Conservation (phyloP, 2,888 invertebrate species). For the Phasia obesa region DNA sequence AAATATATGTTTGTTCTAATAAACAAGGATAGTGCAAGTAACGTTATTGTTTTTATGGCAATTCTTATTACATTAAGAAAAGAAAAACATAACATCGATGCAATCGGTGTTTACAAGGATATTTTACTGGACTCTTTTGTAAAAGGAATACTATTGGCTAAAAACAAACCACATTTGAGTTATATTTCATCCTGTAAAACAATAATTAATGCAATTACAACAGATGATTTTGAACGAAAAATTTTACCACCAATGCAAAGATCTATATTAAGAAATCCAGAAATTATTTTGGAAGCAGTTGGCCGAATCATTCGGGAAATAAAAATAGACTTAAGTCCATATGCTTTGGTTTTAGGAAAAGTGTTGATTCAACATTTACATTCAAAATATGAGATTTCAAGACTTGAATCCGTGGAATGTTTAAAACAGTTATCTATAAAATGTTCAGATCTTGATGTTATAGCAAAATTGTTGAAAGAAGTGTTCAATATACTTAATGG, state of each 20-base stretch:
- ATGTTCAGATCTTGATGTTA: conserved; percentile 86
- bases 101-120: conserved; percentile 58
- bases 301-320: conserved; percentile 89
- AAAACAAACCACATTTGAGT: conserved; percentile 88
- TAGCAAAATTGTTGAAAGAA: conserved; percentile 87
- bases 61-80: conserved; percentile 85
- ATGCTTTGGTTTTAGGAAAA: conserved; percentile 91
- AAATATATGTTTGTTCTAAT: conserved; percentile 82
- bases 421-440: conserved; percentile 88
- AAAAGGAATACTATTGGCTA: conserved; percentile 90
- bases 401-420: conserved; percentile 89
- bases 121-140: conserved; percentile 87
- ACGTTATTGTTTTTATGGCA: conserved; percentile 86
- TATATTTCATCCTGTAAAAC: conserved; percentile 87
- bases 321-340: conserved; percentile 89
- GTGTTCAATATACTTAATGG: conserved; percentile 93
- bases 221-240: conserved; percentile 87
- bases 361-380: conserved; percentile 91
- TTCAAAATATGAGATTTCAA: conserved; percentile 91
- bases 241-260: conserved; percentile 94
- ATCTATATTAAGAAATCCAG: conserved; percentile 96
- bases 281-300: conserved; percentile 92
- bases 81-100: conserved; percentile 76
- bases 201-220: conserved; percentile 85
- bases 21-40: conserved; percentile 81